phyloP scores from a whole-genome alignment of 2,113 vertebrate genomes.

The Dascyllus trimaculatus region DNA sequence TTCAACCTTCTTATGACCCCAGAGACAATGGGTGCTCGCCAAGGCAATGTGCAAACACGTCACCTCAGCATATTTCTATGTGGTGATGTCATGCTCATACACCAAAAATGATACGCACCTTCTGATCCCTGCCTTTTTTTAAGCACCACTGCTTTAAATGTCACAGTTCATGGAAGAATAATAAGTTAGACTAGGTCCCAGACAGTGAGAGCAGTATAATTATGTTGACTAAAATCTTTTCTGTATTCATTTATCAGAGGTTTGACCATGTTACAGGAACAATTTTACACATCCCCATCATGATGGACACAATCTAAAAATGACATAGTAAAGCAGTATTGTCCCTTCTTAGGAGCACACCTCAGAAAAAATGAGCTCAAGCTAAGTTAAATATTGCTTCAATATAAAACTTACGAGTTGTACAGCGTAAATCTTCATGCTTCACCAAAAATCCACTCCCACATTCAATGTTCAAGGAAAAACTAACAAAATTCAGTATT shows the following conservation, averaged over 20 bases:
- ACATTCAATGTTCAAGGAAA: no score
- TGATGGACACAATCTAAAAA: no score
- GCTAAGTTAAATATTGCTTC: no score
- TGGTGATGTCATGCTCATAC: conserved; percentile 38
- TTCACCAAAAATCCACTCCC: no score
- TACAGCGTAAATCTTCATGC: no score
- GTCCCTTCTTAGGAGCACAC: no score
- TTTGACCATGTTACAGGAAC: no score
- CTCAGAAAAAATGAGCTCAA: no score
- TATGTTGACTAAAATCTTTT: neutral
- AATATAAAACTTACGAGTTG: no score
- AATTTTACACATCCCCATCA: no score
- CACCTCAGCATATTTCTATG: conserved; percentile 39
- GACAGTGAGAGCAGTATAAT: neutral
- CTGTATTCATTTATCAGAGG: neutral
- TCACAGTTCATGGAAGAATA: neutral
- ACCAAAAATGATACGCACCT: neutral
- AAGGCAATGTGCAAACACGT: conserved; percentile 62
- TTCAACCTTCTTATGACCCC: conserved; percentile 61
- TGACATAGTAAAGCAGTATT: no score
- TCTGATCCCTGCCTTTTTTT: conserved; percentile 1
- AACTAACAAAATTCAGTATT: no score
- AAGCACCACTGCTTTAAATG: neutral
- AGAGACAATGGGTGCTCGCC: conserved; percentile 55
- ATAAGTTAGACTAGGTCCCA: neutral